Conservation (phyloP, 2,888 invertebrate genomes). For the Morpho helenor region DNA sequence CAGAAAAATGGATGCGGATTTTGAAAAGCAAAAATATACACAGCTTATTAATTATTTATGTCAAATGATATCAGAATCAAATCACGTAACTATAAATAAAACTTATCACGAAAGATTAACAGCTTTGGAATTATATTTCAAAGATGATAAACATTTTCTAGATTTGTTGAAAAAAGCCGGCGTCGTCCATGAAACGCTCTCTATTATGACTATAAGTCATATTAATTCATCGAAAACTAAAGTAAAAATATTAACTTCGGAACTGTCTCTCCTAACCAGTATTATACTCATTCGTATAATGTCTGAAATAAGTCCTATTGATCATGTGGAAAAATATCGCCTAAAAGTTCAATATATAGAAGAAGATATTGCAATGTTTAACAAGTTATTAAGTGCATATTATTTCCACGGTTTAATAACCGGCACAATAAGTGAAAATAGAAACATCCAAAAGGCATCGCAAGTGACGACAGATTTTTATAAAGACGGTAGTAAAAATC, state of each 20-base stretch:
- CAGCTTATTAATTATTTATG: conserved; percentile 44
- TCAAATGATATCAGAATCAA: conserved; percentile 32
- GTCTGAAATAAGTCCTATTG: conserved; percentile 84
- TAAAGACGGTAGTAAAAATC: conserved; percentile 34
- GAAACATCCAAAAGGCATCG: conserved; percentile 45
- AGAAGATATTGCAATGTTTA: conserved; percentile 83
- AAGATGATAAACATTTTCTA: conserved; percentile 36
- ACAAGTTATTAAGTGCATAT: conserved; percentile 76
- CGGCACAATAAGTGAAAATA: conserved; percentile 50
- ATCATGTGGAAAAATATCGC: conserved; percentile 89
- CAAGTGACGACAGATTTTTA: conserved; percentile 41
- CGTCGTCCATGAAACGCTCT: conserved; percentile 36
- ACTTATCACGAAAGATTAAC: conserved; percentile 12
- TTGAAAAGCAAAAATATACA: conserved; percentile 57
- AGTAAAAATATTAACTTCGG: conserved; percentile 43
- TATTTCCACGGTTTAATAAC: conserved; percentile 69
- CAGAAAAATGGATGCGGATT: conserved; percentile 52
- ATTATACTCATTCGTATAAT: conserved; percentile 78
- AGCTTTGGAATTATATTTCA: conserved; percentile 33
- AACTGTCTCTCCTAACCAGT: conserved; percentile 68
- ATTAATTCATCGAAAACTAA: conserved; percentile 25
- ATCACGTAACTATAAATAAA: conserved; percentile 13
- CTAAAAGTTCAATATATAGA: conserved; percentile 84
- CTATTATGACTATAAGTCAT: conserved; percentile 15
- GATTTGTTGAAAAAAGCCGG: conserved; percentile 39